Base-by-base conservation (phyloP, 2,888 invertebrate species). In the Ashinkailepas kermadecensis region DNA sequence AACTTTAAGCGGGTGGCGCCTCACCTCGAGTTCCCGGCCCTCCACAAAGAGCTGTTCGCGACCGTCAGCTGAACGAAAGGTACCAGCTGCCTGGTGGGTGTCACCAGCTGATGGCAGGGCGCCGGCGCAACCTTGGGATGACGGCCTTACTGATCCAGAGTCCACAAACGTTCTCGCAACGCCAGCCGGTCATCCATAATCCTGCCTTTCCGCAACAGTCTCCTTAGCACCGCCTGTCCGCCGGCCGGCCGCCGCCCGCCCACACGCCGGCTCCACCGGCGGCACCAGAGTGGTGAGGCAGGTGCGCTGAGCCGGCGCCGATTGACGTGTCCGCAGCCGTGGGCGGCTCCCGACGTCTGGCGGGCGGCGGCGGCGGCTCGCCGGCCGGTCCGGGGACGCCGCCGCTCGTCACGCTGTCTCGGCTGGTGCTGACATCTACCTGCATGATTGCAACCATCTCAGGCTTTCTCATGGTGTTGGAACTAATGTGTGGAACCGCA, bases 31-130 rank as follows among this genome's bases (percentile, higher is more conserved):
- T 98, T 98, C 90, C 97, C 97, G 85, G 96, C 97, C 85, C 92
- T 98, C 85, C 97, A 98, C 91, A 97, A 97, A 91, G 98, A 98
- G 90, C 92, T 98, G 86, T 98, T 98, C 91, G 96, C 96, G 88
- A 92, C 95, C 89, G 96, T 96, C 90, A 82, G 82, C 82, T 84
- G 83, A 83, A 80, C 81, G 81, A 80, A 65, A 78, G 79, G 79
- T 78, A 79, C 78, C 57, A 59, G 59, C 15, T 59, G 39, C 39
- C 39, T 54, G 62, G 39, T 81, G n/a, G 23, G n/a, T 9, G 67
- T 8, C 64, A 18, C 18, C 64, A 18, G 23, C 18, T 4, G 62
- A 8, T 4, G 62, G 62, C 62, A 1, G 62, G 18, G 62, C 18
- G 62, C 13, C 62, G 62, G 62, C 15, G 39, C 39, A 39, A 39